Evolutionary conservation across 2,888 invertebrate species (phyloP), one percentile per base, ranked within the genome.

Genomic region (Scotopteryx bipunctaria): DNA sequence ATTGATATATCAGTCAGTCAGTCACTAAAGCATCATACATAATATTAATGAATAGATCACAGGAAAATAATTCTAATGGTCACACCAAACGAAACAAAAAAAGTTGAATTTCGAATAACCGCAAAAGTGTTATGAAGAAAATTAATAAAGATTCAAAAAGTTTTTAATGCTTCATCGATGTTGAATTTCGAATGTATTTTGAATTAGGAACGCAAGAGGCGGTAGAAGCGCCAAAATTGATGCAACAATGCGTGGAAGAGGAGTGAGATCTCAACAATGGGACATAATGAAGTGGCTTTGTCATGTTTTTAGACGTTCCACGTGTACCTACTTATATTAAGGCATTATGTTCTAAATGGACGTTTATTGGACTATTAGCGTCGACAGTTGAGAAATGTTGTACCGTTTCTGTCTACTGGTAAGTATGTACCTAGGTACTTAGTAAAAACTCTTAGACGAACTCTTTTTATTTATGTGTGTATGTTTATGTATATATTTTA

Each of bases 291-390:
- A 69, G 67, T 81, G 84, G 83, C 86, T 86, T 83, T 81, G 83
- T 86, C 81, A 76, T 78, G 74, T 86, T 78, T 64, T 61, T 64
- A 59, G 59, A 19, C 40, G 53, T 38, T 44, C 67, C 71, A 64
- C 70, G 64, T n/a, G 70, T 69, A 72, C 74, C 82, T 82, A 79
- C 78, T 81, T 79, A 77, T 81, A 85, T 88, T 87, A 85, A 81
- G 78, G 73, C 61, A 88, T 87, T 88, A 88, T 74, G 79, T 74
- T 78, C 76, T 81, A 83, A 84, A 86, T 81, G 77, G 80, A 66
- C 80, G 79, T 77, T 86, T 85, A 85, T 82, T 73, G 80, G 72
- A 71, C 86, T 79, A 86, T 88, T 87, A 86, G 81, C 66, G 43
- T 27, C 48, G 55, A 50, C 43, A 57, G 64, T 59, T 65, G 64